Conservation (phyloP, 2,113 vertebrate genomes). For the Fregetta grallaria region DNA sequence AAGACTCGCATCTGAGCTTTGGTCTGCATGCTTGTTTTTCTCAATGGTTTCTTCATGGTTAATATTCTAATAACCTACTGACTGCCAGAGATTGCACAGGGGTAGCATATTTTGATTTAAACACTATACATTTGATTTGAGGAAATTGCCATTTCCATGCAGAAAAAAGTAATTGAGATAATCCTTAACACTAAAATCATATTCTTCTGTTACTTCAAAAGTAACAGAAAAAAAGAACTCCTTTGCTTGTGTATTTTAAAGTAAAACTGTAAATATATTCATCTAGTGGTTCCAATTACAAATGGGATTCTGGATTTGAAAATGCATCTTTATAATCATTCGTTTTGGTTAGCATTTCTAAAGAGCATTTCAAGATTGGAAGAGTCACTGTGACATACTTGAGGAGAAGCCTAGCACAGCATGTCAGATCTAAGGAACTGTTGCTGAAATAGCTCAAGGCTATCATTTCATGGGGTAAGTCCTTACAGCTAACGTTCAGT, state of each 20-base stretch:
- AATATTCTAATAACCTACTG: neutral
- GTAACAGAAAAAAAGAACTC: neutral
- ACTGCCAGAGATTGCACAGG: neutral
- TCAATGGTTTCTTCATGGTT: neutral
- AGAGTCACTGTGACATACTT: neutral
- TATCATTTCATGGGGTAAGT: neutral
- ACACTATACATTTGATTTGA: neutral
- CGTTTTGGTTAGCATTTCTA: neutral
- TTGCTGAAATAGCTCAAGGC: conserved; percentile 8
- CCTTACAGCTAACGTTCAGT: neutral
- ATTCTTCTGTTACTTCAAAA: neutral
- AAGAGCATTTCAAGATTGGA: neutral
- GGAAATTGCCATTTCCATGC: neutral
- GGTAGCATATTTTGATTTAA: neutral
- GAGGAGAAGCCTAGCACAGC: neutral
- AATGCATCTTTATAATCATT: neutral
- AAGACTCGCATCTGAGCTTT: neutral
- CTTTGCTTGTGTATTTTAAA: neutral
- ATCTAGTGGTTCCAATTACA: neutral
- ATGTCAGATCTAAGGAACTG: neutral
- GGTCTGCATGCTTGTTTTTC: neutral
- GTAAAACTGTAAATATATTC: neutral
- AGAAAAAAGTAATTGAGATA: neutral
- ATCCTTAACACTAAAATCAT: neutral
- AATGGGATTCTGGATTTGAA: neutral